These are phyloP conservation scores for Mythimna impura DNA, from an alignment of 2,888 invertebrate species.

Conservation along the genomic window DNA sequence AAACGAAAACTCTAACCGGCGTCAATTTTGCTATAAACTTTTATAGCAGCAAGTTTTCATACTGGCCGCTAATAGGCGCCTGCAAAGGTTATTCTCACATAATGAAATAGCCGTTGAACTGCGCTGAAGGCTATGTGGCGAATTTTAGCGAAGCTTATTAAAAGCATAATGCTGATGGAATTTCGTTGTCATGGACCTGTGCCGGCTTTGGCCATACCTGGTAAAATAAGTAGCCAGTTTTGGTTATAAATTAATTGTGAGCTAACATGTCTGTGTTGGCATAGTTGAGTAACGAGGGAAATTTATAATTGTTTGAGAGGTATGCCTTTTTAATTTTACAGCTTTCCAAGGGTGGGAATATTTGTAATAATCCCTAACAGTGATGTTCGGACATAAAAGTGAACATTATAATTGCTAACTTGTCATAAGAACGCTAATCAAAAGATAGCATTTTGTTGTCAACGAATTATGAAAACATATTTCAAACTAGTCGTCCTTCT, in stretches of 20 bases:
- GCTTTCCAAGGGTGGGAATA: not conserved
- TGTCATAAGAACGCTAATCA: not conserved
- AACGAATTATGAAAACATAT: not conserved
- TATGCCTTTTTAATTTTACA: slow-evolving; percentile 1
- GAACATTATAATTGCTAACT: not conserved
- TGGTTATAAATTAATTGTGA: slow-evolving; percentile 51
- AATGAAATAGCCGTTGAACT: slow-evolving; percentile 77
- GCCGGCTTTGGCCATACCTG: slow-evolving; percentile 59
- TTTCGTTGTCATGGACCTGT: slow-evolving; percentile 77
- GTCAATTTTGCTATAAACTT: slow-evolving; percentile 36
- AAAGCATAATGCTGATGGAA: slow-evolving; percentile 84
- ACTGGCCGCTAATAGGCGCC: slow-evolving; percentile 36
- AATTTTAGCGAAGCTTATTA: slow-evolving; percentile 82
- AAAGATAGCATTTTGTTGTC: not conserved
- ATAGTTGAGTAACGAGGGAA: slow-evolving; percentile 32
- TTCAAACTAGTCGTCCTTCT: not conserved
- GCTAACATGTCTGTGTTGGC: slow-evolving; percentile 43
- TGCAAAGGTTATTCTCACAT: slow-evolving; percentile 70
- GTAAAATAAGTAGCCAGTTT: slow-evolving; percentile 50
- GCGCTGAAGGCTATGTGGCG: slow-evolving; percentile 73
- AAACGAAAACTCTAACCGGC: slow-evolving; percentile 4
- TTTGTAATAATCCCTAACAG: not conserved
- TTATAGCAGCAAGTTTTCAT: slow-evolving; percentile 32
- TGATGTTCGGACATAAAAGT: not conserved
- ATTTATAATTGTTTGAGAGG: slow-evolving; percentile 27